phyloP scores from a whole-genome alignment of 2,797 vertebrate genomes.

The Steatocranus sp. region DNA sequence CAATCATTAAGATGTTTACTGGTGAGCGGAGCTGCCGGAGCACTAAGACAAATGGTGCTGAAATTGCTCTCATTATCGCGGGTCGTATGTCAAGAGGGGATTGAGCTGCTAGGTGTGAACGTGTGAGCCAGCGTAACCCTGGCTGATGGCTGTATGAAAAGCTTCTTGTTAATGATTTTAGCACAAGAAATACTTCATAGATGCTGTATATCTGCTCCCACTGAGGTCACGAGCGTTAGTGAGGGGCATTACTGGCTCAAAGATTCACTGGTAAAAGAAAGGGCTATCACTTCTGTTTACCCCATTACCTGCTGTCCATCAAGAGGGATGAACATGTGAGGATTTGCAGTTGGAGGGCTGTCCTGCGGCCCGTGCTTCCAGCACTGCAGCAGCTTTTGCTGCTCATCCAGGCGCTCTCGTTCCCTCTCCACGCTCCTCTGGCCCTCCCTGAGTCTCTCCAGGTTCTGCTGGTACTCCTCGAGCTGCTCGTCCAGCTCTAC shows the following conservation, averaged over 20 bases:
- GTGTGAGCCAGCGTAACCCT: slow-evolving; percentile 25
- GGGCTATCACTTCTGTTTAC: not conserved
- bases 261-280: not conserved
- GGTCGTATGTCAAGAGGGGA: slow-evolving; percentile 65
- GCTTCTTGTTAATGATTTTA: slow-evolving; percentile 12
- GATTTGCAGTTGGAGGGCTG: slow-evolving; percentile 66
- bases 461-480: slow-evolving; percentile 87
- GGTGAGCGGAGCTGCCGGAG: slow-evolving; percentile 49
- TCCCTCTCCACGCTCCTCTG: slow-evolving; percentile 85
- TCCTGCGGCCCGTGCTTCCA: slow-evolving; percentile 77
- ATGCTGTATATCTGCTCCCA: not conserved
- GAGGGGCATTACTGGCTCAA: not conserved
- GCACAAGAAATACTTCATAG: slow-evolving; percentile 21
- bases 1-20: slow-evolving; percentile 76
- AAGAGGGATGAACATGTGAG: slow-evolving; percentile 70
- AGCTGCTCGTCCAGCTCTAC: slow-evolving; percentile 78
- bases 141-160: slow-evolving; percentile 23
- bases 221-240: slow-evolving; percentile 5
- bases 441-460: slow-evolving; percentile 87
- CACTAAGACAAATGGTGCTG: slow-evolving; percentile 60
- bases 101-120: slow-evolving; percentile 40
- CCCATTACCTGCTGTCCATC: slow-evolving; percentile 57
- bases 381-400: slow-evolving; percentile 67
- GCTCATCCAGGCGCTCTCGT: slow-evolving; percentile 69
- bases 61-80: slow-evolving; percentile 71